Conservation (phyloP, 2,888 invertebrate species). For the Parapristionchus giblindavisi region DNA sequence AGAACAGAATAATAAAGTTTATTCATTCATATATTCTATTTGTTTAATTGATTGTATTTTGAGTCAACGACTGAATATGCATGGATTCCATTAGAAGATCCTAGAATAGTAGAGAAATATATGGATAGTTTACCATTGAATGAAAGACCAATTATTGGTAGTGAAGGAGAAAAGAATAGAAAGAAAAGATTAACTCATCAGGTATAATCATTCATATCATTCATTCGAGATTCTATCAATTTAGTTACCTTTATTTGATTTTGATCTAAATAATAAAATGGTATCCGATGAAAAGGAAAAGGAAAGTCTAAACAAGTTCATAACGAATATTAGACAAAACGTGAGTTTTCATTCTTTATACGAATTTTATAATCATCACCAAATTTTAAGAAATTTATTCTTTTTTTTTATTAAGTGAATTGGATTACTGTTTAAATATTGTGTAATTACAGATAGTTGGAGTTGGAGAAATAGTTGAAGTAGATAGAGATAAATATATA, state of each 20-base stretch:
- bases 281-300: slow-evolving; percentile 56
- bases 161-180: slow-evolving; percentile 81
- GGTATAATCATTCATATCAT: slow-evolving; percentile 70
- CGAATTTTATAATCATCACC: not conserved
- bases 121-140: slow-evolving; percentile 74
- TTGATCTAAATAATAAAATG: slow-evolving; percentile 58
- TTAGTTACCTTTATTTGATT: slow-evolving; percentile 66
- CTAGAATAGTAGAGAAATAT: slow-evolving; percentile 76
- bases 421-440: slow-evolving; percentile 25
- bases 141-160: slow-evolving; percentile 82
- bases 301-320: slow-evolving; percentile 59
- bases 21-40: not conserved
- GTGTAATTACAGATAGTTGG: slow-evolving; percentile 60
- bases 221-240: slow-evolving; percentile 4
- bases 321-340: slow-evolving; percentile 57
- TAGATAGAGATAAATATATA: slow-evolving; percentile 36
- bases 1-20: slow-evolving; percentile 27
- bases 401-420: too few species aligned
- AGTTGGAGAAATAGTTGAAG: slow-evolving; percentile 59
- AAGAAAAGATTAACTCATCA: slow-evolving; percentile 85
- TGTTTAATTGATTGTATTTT: slow-evolving; percentile 15
- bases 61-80: slow-evolving; percentile 54
- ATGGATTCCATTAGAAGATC: slow-evolving; percentile 58
- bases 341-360: slow-evolving; percentile 39
- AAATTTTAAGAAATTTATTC: slow-evolving; percentile 6